Evolutionary conservation across 2,797 vertebrate species (phyloP), one percentile per base, ranked within the genome.

Genomic region (Takifugu rubripes): DNA sequence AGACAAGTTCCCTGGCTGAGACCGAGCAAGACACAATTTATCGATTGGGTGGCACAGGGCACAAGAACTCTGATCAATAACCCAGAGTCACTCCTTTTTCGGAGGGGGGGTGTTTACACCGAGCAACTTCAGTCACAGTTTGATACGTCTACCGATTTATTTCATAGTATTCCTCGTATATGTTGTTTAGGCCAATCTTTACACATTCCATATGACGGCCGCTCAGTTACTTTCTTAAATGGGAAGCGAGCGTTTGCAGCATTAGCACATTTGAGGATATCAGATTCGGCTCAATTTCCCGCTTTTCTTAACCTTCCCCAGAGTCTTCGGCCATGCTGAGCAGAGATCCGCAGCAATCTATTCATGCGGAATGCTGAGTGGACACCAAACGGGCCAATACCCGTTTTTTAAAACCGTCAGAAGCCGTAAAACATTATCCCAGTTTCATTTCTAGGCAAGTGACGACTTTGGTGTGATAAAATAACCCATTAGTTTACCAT

Each of bases 381-480:
- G 66, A 71, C 72, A 75, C 46, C 76, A 68, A 63, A 58, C 14
- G 1, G 9, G 17, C 26, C 33, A 21, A n/a, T 5, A 57, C 46
- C 74, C 74, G 59, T 59, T 58, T 70, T 56, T 52, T n/a, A 53
- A 46, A 68, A 56, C 56, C 36, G 59, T 31, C 25, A 5, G 11
- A 7, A 17, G 78, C 52, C n/a, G 57, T 61, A 50, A 17, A 36
- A 67, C 65, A 71, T 84, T 62, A 77, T 82, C 63, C 54, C 43
- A 53, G 64, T 62, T 61, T 64, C 47, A 15, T 66, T 61, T 54
- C 49, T 55, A 21, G 51, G 64, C 26, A 55, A 68, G 79, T 79
- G 73, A 81, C 82, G 58, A 76, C 68, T 75, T 50, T 49, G 25
- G 52, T 59, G 72, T 80, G 79, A 82, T 72, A 74, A 84, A 88